Evolutionary conservation across 2,888 invertebrate species (phyloP), one percentile per base, ranked within the genome.

Genomic region (Steinernema scapterisci): DNA sequence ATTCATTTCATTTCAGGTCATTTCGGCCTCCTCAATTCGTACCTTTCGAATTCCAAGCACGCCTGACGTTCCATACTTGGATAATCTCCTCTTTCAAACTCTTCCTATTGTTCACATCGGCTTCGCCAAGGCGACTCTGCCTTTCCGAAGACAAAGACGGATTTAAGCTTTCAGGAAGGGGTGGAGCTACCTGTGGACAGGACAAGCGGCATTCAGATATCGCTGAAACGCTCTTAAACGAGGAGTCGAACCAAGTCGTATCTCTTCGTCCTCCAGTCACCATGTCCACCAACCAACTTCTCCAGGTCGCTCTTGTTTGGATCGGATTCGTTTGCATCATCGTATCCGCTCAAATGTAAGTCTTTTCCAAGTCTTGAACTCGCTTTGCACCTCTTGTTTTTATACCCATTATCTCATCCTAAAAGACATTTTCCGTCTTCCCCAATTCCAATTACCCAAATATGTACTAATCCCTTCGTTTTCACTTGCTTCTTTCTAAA

Each of bases 141-240:
- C 6, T n/a, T 48, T 3, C 48, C 16, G 19, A 19, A 31, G 63
- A 63, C 63, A 63, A 63, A 31, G 63, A 16, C 27, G 63, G 63
- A 63, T 63, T 27, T 63, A 63, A 23, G 19, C 52, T 27, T 63
- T 25, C 27, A 63, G 31, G 63, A 63, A 63, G 63, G 38, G 63
- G 63, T 27, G 63, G 63, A 25, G 25, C 63, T 63, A 63, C 63
- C 63, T 63, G 54, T 25, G 63, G 25, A 63, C 31, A 63, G 16
- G 63, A 13, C 27, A 13, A 48, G 48, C 5, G 11, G 27, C 38
- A 25, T 31, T 27, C 25, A 25, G 16, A 63, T 27, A 31, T 63
- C 63, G n/a, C 9, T 9, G 38, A 63, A 63, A 63, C 63, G 63
- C 63, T 63, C 27, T 63, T 27, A 63, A 31, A 25, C 63, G 63